A percentile compares a stretch with the other conserved stretches of the same genome.
Conservation (phyloP, 2,888 invertebrate species). For the Scaptomyza flava region DNA sequence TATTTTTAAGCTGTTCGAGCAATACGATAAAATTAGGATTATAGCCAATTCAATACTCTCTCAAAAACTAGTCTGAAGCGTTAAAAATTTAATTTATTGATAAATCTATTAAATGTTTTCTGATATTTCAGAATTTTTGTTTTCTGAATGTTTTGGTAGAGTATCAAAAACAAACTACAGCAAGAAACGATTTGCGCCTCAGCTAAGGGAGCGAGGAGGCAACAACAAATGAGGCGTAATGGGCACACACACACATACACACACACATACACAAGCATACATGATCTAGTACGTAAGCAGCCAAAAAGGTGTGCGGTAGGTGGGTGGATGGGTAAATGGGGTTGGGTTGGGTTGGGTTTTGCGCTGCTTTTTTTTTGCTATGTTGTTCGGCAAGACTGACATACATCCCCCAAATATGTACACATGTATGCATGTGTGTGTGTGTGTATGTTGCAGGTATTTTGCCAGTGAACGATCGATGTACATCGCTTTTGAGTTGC, state of each 20-base stretch:
- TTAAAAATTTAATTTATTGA: too few species aligned
- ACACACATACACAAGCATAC: conserved; percentile 29
- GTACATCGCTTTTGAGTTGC: neutral
- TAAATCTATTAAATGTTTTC: neutral
- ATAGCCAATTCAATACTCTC: conserved; percentile 7
- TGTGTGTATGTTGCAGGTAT: conserved; percentile 33
- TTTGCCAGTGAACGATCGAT: conserved; percentile 49
- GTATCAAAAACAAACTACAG: conserved; percentile 42
- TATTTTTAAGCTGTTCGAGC: conserved; percentile 67
- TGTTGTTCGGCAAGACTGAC: conserved; percentile 22
- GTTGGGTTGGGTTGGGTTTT: conserved; percentile 9
- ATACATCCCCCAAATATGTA: conserved; percentile 25
- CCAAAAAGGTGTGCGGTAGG: conserved; percentile 46
- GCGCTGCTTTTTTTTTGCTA: neutral
- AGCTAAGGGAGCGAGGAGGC: conserved; percentile 63
- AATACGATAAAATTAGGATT: neutral
- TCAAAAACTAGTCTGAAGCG: neutral
- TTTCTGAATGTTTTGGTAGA: neutral
- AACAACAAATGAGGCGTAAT: conserved; percentile 63
- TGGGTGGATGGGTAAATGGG: conserved; percentile 26
- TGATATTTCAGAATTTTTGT: too few species aligned
- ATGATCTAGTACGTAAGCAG: conserved; percentile 48
- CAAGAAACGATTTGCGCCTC: conserved; percentile 42
- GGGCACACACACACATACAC: conserved; percentile 48
- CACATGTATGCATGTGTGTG: neutral